Evolutionary conservation across 2,113 vertebrate species (phyloP), one percentile per base, ranked within the genome.

Genomic region (Otolemur garnettii): DNA sequence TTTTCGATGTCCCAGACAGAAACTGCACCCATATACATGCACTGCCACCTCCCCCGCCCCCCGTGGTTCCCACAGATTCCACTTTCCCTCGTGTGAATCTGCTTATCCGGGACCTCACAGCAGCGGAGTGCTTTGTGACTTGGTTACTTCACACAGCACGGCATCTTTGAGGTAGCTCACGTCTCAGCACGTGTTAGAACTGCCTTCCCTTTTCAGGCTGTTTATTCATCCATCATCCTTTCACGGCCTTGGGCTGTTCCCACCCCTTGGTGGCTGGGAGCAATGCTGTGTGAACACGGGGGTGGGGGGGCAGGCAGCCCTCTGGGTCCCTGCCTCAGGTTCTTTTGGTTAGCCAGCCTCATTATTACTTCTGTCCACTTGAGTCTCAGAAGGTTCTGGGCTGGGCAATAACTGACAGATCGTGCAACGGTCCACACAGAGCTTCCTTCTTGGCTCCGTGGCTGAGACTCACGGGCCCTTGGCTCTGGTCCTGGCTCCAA

Each of bases 401-500:
- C 7, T 38, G 92, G 66, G 53, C 53, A 24, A 0, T 4, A 12
- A 22, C 1, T 0, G 35, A 57, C 64, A 45, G 8, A 24, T 24
- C 53, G 4, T 2, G 38, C 3, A 1, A 12, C 22, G 30, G 22
- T 26, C 30, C 26, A 22, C 59, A 33, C 60, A 14, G 10, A 0
- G 4, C 38, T 45, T 19, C n/a, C 7, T 45, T 5, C 11, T 1
- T 4, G 45, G 7, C 60, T 35, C 18, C 28, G 0, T 0, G 0
- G 59, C 72, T 33, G 19, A 21, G 33, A 26, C 7, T 26, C n/a
- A 38, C 50, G 17, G 60, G 22, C 35, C 30, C 24, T 0, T 1
- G 75, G 68, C 15, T 30, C 55, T 1, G 8, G 22, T n/a, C 7
- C 33, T 12, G 55, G 55, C 24, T 81, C 33, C 24, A 7, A 9